phyloP scores from a whole-genome alignment of 2,888 invertebrate genomes.

The Syrista parreyssii region DNA sequence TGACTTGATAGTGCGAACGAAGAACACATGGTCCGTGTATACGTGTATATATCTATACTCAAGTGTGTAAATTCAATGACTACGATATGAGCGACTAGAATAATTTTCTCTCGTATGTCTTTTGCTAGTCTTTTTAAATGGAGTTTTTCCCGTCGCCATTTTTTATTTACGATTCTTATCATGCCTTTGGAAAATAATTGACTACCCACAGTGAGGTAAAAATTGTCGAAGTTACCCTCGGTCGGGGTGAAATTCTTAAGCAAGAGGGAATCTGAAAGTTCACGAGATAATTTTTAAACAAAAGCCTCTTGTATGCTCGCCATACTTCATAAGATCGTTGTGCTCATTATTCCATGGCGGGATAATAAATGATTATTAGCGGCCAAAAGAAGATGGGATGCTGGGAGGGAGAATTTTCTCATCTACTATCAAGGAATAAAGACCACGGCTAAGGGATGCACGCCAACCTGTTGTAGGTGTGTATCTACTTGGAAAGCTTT shows the following conservation, averaged over 20 bases:
- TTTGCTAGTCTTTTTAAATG: not conserved
- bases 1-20: conserved; percentile 31
- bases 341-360: conserved; percentile 51
- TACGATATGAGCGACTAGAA: not conserved
- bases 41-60: not conserved
- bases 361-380: conserved; percentile 65
- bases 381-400: not conserved
- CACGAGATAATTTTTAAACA: conserved; percentile 61
- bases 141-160: too few relatives aligned
- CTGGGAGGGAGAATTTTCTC: not conserved
- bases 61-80: not conserved
- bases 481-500: conserved; percentile 43
- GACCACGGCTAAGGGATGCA: not conserved
- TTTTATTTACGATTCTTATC: not conserved
- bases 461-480: not conserved
- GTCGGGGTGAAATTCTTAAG: not conserved
- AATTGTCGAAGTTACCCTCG: not conserved
- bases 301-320: conserved; percentile 49
- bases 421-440: not conserved
- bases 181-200: not conserved
- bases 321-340: conserved; percentile 51
- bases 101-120: not conserved
- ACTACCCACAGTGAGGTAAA: not conserved
- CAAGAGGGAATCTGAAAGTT: not conserved
- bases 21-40: conserved; percentile 39